Base-by-base conservation (phyloP, 2,797 vertebrate genomes). In the Gymnodraco acuticeps region DNA sequence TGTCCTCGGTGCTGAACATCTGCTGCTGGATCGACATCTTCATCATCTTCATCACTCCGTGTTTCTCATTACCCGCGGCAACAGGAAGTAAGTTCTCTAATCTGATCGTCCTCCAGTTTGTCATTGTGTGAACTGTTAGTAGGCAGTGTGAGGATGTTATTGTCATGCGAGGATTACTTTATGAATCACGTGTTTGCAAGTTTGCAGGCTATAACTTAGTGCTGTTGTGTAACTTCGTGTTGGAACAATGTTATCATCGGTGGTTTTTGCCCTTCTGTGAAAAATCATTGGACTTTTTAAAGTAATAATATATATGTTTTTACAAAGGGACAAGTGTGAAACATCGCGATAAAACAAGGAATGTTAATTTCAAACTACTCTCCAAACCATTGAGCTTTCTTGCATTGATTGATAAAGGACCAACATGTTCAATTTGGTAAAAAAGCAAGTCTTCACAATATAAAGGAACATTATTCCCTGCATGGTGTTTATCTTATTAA, bases 1-100 rank as follows among this genome's bases (percentile, higher is more conserved):
- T 84, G 75, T 86, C 86, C 52, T 3, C 1, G 73, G 84, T 89
- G 75, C 87, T 85, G 83, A 88, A 71, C 66, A 56, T 19, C 80
- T 51, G 74, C 74, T 48, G 48, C 61, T 23, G 67, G 78, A 58
- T 58, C 69, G 17, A 61, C 73, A 14, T 54, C 68, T 12, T 46
- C 51, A 65, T 31, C 67, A 55, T 15, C 70, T 42, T 38, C 73
- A 52, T 43, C 56, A 10, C 42, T 19, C 45, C 4, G 23, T 13
- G 20, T 12, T 31, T 33, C 47, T 51, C 52, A 19, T 47, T 46
- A 51, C 63, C 71, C 74, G 66, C 46, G 64, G 82, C 65, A 59
- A 46, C 52, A 48, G 1, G 31, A 70, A 51, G 88, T 87, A 62
- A 81, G 67, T 87, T 58, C 45, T 65, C 55, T 55, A 10, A 63